Evolutionary conservation across 2,888 invertebrate species (phyloP).

Genomic region (Cryptocheilus praepositus): DNA sequence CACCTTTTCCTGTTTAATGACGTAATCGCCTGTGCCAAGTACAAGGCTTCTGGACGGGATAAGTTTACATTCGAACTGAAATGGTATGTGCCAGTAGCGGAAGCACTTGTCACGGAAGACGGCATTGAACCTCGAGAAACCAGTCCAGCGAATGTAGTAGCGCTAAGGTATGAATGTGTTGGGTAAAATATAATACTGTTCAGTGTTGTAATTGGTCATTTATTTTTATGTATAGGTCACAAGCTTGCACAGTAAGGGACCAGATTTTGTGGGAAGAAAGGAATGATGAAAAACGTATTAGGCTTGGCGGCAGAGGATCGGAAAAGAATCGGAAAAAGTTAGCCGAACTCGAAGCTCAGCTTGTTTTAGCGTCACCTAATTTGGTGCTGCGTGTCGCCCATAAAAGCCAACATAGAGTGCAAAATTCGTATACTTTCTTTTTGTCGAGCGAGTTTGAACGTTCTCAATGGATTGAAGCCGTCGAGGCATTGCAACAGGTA

Average conservation of each 20-base stretch:
- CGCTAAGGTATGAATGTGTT: constrained; percentile 77
- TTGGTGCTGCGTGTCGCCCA: constrained; percentile 89
- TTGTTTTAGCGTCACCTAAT: constrained; percentile 93
- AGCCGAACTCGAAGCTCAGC: constrained; percentile 91
- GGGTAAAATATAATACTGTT: background rate
- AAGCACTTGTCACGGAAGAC: constrained; percentile 86
- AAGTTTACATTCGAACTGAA: constrained; percentile 94
- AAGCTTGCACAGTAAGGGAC: constrained; percentile 90
- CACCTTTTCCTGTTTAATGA: constrained; percentile 97
- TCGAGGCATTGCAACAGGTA: constrained; percentile 86
- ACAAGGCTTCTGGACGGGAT: constrained; percentile 91
- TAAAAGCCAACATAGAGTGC: constrained; percentile 81
- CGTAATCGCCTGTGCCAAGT: constrained; percentile 95
- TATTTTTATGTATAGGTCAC: constrained; percentile 77
- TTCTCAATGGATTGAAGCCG: constrained; percentile 95
- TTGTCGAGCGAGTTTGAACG: constrained; percentile 95
- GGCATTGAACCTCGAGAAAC: constrained; percentile 83
- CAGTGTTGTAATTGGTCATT: too few species aligned
- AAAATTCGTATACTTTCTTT: constrained; percentile 84
- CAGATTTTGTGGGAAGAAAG: constrained; percentile 88
- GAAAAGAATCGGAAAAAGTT: constrained; percentile 94
- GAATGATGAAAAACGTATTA: constrained; percentile 78
- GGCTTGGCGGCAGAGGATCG: constrained; percentile 79
- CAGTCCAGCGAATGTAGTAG: constrained; percentile 88
- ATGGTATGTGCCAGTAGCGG: constrained; percentile 93